Base-by-base conservation (phyloP, 2,888 invertebrate genomes). In the Scelioninae gen. 2 region DNA sequence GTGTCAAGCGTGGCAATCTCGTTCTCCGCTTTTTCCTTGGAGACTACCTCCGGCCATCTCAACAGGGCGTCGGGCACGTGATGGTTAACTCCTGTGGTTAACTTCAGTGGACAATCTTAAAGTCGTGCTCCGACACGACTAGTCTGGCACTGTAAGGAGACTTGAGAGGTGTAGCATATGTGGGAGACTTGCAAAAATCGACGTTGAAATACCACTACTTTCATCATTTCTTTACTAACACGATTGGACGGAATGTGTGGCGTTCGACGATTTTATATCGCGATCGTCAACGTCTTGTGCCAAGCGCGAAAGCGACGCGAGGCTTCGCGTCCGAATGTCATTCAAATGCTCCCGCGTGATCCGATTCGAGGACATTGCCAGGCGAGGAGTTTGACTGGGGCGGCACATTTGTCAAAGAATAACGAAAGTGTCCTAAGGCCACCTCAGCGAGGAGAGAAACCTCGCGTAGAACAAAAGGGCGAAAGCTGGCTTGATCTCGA, bases 371-470 rank as follows among this genome's bases (percentile, higher is more conserved):
- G 88, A 89, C 89, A 88, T 83, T 87, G 88, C 87, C 89, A 88
- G 89, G 88, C 86, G 88, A 89, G 89, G 88, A 89, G 90, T 90
- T 90, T 89, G 89, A 88, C 89, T 89, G 89, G 89, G 89, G 90
- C 89, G 89, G 89, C 89, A 89, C 89, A 89, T 88, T 89, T 89
- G 89, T 89, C 88, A 89, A 90, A 90, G 83, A 87, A 88, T 89
- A 90, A 90, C 89, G 89, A 88, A 90, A 89, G 88, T 89, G 88
- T 89, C 90, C 89, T 88, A 90, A 90, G 89, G 82, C 85, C 85
- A 88, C 88, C 89, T 89, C 89, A 89, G 88, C 85, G 88, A 89
- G 90, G 89, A 90, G 90, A 89, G 90, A 91, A 91, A 91, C 90
- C 90, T 90, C 89, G 87, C 89, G 89, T 91, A 88, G 91, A 91